phyloP scores from a whole-genome alignment of 2,888 invertebrate genomes.

The Xestia rhomboidea region DNA sequence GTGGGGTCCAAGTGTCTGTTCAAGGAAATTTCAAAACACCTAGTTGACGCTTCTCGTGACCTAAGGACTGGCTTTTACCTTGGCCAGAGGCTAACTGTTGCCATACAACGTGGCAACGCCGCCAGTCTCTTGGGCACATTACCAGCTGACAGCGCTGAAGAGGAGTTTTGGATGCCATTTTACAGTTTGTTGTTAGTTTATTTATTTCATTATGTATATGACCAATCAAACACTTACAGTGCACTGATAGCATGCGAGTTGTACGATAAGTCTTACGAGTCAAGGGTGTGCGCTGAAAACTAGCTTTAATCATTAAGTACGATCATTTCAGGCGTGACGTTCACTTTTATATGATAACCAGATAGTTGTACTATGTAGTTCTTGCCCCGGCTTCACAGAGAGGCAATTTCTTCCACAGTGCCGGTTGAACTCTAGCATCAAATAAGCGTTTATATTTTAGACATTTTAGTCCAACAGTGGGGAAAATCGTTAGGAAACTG shows the following conservation, averaged over 20 bases:
- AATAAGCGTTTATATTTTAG: neutral
- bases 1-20: too few species aligned
- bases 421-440: neutral
- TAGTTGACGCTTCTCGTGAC: too few species aligned
- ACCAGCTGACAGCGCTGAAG: too few species aligned
- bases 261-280: conserved; percentile 14
- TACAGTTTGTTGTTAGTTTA: too few species aligned
- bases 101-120: too few species aligned
- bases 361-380: neutral
- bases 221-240: conserved; percentile 1
- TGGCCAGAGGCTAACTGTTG: too few species aligned
- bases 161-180: too few species aligned
- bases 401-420: neutral
- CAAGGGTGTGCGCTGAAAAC: neutral
- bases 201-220: too few species aligned
- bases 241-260: conserved; percentile 16
- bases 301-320: neutral
- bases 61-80: too few species aligned
- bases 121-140: too few species aligned
- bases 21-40: too few species aligned
- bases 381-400: neutral
- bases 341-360: neutral
- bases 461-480: too few species aligned
- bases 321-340: neutral
- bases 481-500: neutral